A percentile compares a stretch with the other conserved stretches of the same genome.
These are phyloP conservation scores for Noctua janthe DNA, from an alignment of 2,888 invertebrate genomes.

Conservation along the genomic window DNA sequence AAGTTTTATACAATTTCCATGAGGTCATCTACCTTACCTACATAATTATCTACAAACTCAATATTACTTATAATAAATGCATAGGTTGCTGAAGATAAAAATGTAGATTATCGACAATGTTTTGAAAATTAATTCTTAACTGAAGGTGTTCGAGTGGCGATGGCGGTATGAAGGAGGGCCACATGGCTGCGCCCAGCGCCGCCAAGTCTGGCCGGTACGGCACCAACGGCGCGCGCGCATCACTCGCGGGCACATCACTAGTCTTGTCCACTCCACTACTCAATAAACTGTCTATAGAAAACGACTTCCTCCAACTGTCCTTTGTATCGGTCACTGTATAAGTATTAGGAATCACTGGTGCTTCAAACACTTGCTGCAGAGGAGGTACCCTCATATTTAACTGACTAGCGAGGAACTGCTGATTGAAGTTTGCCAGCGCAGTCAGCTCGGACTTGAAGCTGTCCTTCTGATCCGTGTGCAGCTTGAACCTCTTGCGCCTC, in stretches of 20 bases:
- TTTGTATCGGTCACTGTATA: slow-evolving; percentile 57
- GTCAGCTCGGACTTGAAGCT: slow-evolving; percentile 91
- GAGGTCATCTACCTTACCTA: neutral
- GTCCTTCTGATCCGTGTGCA: slow-evolving; percentile 91
- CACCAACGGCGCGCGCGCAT: slow-evolving; percentile 59
- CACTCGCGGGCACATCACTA: slow-evolving; percentile 70
- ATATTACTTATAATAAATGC: slow-evolving; percentile 39
- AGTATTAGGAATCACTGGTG: slow-evolving; percentile 61
- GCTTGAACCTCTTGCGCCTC: slow-evolving; percentile 95
- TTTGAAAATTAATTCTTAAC: slow-evolving; percentile 70
- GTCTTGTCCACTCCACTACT: slow-evolving; percentile 91
- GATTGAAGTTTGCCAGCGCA: slow-evolving; percentile 92
- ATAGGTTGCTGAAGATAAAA: slow-evolving; percentile 63
- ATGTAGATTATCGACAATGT: slow-evolving; percentile 67
- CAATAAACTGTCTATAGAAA: slow-evolving; percentile 96
- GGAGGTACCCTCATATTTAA: slow-evolving; percentile 71
- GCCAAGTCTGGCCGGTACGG: slow-evolving; percentile 72
- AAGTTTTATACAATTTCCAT: neutral
- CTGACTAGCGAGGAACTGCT: slow-evolving; percentile 89
- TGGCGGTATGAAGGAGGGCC: slow-evolving; percentile 71
- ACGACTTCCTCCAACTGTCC: slow-evolving; percentile 92
- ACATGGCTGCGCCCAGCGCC: slow-evolving; percentile 76
- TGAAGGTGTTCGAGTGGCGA: slow-evolving; percentile 70
- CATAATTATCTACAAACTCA: neutral
- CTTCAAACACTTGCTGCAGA: slow-evolving; percentile 68